Base-by-base conservation (phyloP, 2,113 vertebrate species). In the Lethenteron camtschaticum region DNA sequence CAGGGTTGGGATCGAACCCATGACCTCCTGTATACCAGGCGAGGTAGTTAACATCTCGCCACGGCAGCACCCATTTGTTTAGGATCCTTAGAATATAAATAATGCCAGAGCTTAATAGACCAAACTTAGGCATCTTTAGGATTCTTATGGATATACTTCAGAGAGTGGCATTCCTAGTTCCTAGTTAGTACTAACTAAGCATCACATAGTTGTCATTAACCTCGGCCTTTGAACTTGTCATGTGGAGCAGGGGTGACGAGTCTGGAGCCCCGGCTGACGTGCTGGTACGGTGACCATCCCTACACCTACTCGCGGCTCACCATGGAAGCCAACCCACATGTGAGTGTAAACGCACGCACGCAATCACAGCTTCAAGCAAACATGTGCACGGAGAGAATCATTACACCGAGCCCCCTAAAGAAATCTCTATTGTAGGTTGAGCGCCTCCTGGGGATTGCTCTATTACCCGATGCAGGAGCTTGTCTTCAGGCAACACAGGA, bases 211-310 rank as follows among this genome's bases (percentile, higher is more conserved):
- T 41, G 59, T 18, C 56, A 14, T 57, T 57, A 24, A 41, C n/a
- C 11, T 57, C 55, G 11, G 57, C 55, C 11, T 57, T 41, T 71
- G 12, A 68, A 57, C 69, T 11, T 60, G 78, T 76, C 74, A 73
- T 70, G 71, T 76, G 70, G 13, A 82, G 68, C 70, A 96, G 92
- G 83, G 74, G 73, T 79, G 58, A 81, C 82, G 71, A 96, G 90
- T 66, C 80, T 80, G 60, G 90, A 97, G 71, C 91, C 92, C 63
- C 82, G 90, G 73, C 81, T 97, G 69, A 97, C 91, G 56, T 88
- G 83, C 71, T 96, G 91, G 91, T 96, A 82, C 69, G 92, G 92
- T 73, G 87, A 89, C 71, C 77, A 91, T 76, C 87, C 92, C 14
- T 96, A 97, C 70, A 90, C 86, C 0, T 97, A 96, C n/a, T 84